Percentiles rank a stretch among this genome's conserved stretches.
Evolutionary conservation across 2,888 invertebrate genomes (phyloP).

Genomic region (Xestia rhomboidea): DNA sequence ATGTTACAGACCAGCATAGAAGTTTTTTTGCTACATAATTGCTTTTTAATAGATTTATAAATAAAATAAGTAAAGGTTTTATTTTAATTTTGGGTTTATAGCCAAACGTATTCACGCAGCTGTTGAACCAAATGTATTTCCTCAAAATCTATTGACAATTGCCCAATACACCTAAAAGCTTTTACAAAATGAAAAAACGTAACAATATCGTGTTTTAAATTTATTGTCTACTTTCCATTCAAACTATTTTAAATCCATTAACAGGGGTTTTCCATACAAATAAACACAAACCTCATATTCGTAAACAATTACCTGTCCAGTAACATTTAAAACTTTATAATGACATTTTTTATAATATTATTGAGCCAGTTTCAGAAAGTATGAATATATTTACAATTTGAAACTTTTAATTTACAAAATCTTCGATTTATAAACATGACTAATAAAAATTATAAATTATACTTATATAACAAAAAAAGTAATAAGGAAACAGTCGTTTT

Average conservation of each 20-base stretch:
- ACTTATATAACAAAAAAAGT: constrained; percentile 5
- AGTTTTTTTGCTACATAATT: neutral
- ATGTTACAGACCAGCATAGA: neutral
- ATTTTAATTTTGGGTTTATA: neutral
- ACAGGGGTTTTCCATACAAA: constrained; percentile 44
- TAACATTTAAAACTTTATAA: constrained; percentile 46
- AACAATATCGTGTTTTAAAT: constrained; percentile 10
- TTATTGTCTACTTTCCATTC: constrained; percentile 54
- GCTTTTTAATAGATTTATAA: neutral
- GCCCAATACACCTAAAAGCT: constrained; percentile 11
- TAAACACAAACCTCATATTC: constrained; percentile 48
- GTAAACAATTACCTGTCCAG: constrained; percentile 24
- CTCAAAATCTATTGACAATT: neutral
- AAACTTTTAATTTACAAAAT: constrained; percentile 39
- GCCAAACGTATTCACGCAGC: neutral
- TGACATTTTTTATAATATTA: constrained; percentile 41
- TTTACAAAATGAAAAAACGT: constrained; percentile 8
- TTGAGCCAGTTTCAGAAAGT: constrained; percentile 63
- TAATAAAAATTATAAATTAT: constrained; percentile 5
- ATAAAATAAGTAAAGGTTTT: neutral
- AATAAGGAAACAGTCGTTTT: constrained; percentile 33
- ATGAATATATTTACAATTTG: constrained; percentile 57
- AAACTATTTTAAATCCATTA: constrained; percentile 44
- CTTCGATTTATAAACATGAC: constrained; percentile 5
- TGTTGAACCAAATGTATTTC: neutral